Conservation (phyloP, 2,113 vertebrate genomes). For the Pterophyllum scalare region DNA sequence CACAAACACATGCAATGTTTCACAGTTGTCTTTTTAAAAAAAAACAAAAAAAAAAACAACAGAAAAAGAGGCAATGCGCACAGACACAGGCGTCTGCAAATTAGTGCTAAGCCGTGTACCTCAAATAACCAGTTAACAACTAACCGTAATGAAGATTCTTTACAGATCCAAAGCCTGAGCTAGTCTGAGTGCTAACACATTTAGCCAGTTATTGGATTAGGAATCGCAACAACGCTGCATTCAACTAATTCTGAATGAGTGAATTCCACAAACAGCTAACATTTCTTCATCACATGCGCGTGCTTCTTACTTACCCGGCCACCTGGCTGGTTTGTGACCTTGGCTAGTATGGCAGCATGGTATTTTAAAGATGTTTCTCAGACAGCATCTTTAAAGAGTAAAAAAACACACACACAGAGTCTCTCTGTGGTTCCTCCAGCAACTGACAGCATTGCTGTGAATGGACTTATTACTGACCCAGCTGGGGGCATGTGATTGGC, state of each 20-base stretch:
- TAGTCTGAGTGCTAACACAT: neutral
- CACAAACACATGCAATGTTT: neutral
- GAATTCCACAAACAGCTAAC: neutral
- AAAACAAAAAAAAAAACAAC: neutral
- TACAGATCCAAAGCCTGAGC: neutral
- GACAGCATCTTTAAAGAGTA: neutral
- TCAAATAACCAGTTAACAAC: neutral
- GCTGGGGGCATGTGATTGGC: conserved; percentile 1
- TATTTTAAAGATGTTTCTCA: neutral
- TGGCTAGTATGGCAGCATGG: neutral
- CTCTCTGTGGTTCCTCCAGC: neutral
- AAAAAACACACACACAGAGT: neutral
- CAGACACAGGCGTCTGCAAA: neutral
- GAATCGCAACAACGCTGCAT: neutral
- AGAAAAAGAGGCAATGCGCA: too few species aligned
- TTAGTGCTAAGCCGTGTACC: too few species aligned
- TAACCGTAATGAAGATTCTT: neutral
- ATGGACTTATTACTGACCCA: neutral
- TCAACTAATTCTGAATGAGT: neutral
- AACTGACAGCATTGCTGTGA: neutral
- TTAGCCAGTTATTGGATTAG: neutral
- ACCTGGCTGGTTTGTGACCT: neutral
- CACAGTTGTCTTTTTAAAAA: too few species aligned
- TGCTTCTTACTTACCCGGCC: neutral
- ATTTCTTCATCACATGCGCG: neutral